phyloP scores from a whole-genome alignment of 2,888 invertebrate genomes.

The Phaonia tiefii region DNA sequence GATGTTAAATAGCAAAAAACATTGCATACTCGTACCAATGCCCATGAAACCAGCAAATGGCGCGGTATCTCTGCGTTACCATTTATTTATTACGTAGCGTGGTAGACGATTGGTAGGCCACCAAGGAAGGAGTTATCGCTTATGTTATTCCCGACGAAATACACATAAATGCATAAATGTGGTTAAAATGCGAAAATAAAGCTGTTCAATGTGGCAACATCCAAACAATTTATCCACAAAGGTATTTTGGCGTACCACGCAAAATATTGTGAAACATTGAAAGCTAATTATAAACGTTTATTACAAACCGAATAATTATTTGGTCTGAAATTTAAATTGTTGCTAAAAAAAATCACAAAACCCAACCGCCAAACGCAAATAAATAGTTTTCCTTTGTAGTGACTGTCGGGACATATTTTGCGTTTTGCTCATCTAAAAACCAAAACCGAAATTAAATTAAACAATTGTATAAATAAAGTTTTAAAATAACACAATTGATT shows the following conservation, averaged over 20 bases:
- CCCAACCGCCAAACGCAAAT: too few species aligned
- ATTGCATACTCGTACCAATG: background rate
- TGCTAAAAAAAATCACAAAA: conserved; percentile 13
- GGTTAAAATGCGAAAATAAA: conserved; percentile 10
- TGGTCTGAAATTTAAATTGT: conserved; percentile 41
- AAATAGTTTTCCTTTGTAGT: too few species aligned
- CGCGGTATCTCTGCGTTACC: too few species aligned
- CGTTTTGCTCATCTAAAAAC: background rate
- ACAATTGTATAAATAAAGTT: conserved; percentile 22
- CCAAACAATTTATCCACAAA: background rate
- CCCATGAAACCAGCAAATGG: background rate
- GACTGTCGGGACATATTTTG: too few species aligned
- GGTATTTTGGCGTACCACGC: background rate
- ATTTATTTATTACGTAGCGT: background rate
- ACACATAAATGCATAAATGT: conserved; percentile 16
- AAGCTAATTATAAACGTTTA: conserved; percentile 59
- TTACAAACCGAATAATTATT: conserved; percentile 51
- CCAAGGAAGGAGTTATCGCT: background rate
- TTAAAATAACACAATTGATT: too few species aligned
- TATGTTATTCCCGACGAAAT: background rate
- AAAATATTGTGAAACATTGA: background rate
- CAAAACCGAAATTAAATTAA: conserved; percentile 14
- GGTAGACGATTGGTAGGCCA: background rate
- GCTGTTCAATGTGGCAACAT: background rate
- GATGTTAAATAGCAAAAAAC: conserved; percentile 31